Evolutionary conservation across 2,888 invertebrate genomes (phyloP), one percentile per base, ranked within the genome.

Genomic region (Hoplodrina blanda): DNA sequence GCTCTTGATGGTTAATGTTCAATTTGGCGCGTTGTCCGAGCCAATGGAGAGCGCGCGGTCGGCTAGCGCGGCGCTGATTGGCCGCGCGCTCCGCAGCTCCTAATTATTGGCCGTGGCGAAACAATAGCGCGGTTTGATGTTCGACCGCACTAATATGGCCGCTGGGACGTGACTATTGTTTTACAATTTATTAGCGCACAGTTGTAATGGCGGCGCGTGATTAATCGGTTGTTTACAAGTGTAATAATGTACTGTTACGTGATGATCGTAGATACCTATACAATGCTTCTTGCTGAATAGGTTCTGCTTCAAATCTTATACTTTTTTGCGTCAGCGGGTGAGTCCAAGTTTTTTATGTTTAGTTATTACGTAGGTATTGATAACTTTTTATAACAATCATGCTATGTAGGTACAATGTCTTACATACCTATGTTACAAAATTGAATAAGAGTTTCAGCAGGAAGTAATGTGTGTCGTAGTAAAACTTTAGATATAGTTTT

Each of bases 61-160:
- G 85, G 80, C 81, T 82, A 75, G 84, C 85, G 76, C 82, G 83
- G 73, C 86, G 81, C 85, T 88, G 91, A 94, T 94, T 94, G 95
- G 94, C 92, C 82, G 77, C 63, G 74, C 52, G 80, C 67, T 67
- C 73, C 62, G 69, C 79, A 76, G 82, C 79, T 87, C 81, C 92
- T 93, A 94, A 94, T 94, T 93, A 94, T 92, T 93, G 93, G 93
- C 91, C 83, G 82, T 70, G 73, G 81, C 81, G 85, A 91, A 91
- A 94, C 94, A 94, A 94, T 91, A 83, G 83, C 71, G 79, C 77
- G 64, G 85, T 84, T 85, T 86, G 89, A 87, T 84, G 87, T 78
- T 77, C 69, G 83, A 85, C 81, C 80, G 83, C 76, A 83, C 83
- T 90, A 93, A 91, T 87, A 92, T 93, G 93, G 93, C 93, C 85